Evolutionary conservation across 2,113 vertebrate species (phyloP).

Genomic region (Paedocypris sp.): DNA sequence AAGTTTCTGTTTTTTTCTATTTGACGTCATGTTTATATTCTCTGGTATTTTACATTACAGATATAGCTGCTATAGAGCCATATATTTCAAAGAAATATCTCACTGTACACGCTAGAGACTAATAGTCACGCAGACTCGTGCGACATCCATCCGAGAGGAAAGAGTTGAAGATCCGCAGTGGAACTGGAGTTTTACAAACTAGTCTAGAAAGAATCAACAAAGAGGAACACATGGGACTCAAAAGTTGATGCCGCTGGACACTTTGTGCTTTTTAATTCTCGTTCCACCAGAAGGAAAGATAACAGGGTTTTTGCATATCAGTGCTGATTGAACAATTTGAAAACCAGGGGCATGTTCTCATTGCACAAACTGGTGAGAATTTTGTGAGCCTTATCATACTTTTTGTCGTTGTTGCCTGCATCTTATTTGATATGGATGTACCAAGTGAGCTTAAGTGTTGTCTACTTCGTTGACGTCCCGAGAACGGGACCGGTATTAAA

Average conservation of each 20-base stretch:
- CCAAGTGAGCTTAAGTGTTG: neutral
- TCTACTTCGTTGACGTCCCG: neutral
- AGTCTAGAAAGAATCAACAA: neutral
- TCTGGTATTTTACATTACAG: constrained; percentile 22
- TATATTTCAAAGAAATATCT: constrained; percentile 21
- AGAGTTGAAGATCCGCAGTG: neutral
- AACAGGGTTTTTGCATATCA: neutral
- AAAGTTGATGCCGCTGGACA: neutral
- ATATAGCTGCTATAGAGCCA: constrained; percentile 32
- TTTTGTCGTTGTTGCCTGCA: neutral
- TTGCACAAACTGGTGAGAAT: neutral
- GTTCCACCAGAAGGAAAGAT: neutral
- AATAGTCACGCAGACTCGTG: neutral
- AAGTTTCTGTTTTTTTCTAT: constrained; percentile 12
- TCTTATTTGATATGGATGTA: neutral
- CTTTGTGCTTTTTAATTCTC: constrained; percentile 4
- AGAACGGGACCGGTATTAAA: neutral
- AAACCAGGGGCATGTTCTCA: neutral
- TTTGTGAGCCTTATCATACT: neutral
- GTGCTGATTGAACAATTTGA: neutral
- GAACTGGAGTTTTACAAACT: too few species aligned
- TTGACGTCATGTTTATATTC: constrained; percentile 26
- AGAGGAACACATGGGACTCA: neutral
- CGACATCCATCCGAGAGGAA: constrained; percentile 10
- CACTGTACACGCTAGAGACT: neutral